Percentiles rank a stretch among this genome's conserved stretches.
phyloP scores from a whole-genome alignment of 2,113 vertebrate genomes.

The Pionites leucogaster region DNA sequence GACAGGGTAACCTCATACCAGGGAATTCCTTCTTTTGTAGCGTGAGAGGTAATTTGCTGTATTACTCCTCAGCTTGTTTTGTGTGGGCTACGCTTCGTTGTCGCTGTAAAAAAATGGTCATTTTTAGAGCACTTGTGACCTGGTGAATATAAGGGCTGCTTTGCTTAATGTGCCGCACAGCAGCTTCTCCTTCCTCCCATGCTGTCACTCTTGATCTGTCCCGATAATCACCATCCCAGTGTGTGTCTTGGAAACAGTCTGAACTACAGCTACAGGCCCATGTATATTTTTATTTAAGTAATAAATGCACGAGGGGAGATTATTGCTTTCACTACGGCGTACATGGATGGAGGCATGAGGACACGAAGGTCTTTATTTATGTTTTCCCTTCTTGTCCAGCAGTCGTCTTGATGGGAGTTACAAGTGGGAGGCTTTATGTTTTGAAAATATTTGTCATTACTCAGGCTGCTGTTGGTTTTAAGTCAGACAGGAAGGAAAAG shows the following conservation, averaged over 20 bases:
- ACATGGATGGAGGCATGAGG: neutral
- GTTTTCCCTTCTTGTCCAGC: neutral
- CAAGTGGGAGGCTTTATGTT: neutral
- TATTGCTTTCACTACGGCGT: neutral
- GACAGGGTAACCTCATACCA: neutral
- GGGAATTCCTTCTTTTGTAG: neutral
- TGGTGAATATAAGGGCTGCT: neutral
- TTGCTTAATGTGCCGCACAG: neutral
- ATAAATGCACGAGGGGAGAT: neutral
- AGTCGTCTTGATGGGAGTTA: neutral
- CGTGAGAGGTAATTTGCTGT: neutral
- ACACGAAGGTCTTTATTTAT: neutral
- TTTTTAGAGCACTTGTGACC: neutral
- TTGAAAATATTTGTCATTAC: neutral
- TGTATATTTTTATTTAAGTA: neutral
- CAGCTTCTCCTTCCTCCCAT: neutral
- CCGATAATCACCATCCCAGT: neutral
- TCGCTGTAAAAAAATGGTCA: rapidly evolving
- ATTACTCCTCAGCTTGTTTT: neutral
- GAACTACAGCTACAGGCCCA: neutral
- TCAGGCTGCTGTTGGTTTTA: neutral
- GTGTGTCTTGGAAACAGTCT: neutral
- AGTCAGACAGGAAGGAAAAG: neutral
- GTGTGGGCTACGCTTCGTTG: neutral
- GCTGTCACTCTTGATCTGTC: neutral